Conservation (phyloP, 2,113 vertebrate species). For the Solea solea region DNA sequence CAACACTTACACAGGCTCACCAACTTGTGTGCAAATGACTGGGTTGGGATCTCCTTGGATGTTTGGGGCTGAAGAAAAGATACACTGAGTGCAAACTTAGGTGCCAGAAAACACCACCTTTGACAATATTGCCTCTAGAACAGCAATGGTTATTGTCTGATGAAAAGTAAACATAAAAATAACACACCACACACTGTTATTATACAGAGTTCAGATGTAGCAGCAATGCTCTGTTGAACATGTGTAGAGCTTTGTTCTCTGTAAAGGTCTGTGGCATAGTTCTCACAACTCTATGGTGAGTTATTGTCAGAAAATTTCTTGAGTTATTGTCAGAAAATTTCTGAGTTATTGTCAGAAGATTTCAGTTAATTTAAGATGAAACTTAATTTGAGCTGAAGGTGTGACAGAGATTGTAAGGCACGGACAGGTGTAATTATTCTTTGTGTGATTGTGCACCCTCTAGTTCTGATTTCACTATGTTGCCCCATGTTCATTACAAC, state of each 20-base stretch:
- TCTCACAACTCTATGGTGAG: not conserved
- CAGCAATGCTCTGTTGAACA: too few species aligned
- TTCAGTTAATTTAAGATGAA: not conserved
- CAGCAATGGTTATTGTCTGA: too few species aligned
- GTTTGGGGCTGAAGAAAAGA: not conserved
- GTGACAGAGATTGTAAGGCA: not conserved
- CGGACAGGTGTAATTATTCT: not conserved
- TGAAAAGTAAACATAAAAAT: not conserved
- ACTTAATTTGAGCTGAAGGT: not conserved
- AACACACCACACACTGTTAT: not conserved
- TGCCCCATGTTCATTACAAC: not conserved
- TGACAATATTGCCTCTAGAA: not conserved
- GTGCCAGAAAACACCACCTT: not conserved
- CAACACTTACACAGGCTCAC: constrained; percentile 26
- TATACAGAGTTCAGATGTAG: not conserved
- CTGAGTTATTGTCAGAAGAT: constrained; percentile 8
- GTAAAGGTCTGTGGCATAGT: not conserved
- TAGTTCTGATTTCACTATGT: not conserved
- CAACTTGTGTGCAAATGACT: constrained; percentile 44
- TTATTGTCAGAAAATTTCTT: too few species aligned
- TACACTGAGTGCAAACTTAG: not conserved
- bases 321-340: too few species aligned
- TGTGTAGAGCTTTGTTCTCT: too few species aligned
- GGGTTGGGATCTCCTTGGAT: constrained; percentile 12
- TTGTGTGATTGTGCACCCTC: not conserved